Evolutionary conservation across 2,113 vertebrate species (phyloP), one percentile per base, ranked within the genome.

Genomic region (Neoarius graeffei): DNA sequence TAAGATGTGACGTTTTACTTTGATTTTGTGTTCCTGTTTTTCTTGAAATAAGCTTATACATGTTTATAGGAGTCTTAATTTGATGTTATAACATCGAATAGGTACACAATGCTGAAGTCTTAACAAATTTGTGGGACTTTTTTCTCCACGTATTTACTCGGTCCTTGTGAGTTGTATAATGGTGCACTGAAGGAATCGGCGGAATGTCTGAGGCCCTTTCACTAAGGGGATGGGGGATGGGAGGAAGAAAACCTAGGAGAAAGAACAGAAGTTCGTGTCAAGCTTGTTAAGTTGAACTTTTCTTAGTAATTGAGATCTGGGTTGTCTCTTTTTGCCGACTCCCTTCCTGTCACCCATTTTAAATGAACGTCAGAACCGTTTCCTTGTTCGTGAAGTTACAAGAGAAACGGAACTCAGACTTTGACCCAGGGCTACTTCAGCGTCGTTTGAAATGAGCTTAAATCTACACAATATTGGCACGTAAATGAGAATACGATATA

Each of bases 311-410:
- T 30, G 8, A 81, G 6, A 10, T 20, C 54, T 71, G 19, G 27
- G 83, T 3, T 59, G 83, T 59, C 20, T 1, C 67, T 69, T 60
- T 23, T 76, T 76, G 19, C 20, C 20, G 25, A 30, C n/a, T 27
- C 10, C n/a, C 81, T 89, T 89, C 89, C 89, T 89, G 86, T 89
- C 86, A 84, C 74, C 87, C 87, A 86, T 90, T 90, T 90, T 90
- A 59, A 52, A 23, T 60, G 56, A n/a, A 59, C 79, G 54, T 81
- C 77, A 57, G 13, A 62, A 57, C 35, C 42, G 42, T 67, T 67
- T 83, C 82, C 82, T 67, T 52, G 48, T 64, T 83, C 82, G 17
- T 48, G 19, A 27, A 30, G 14, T 19, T 84, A 3, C 62, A 17
- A 52, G 82, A 69, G 42, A 84, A 8, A 25, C 13, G 10, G 11